A percentile compares a stretch with the other conserved stretches of the same genome.
phyloP scores from a whole-genome alignment of 1,140 invertebrate species.

The Nasonia longicornis region DNA sequence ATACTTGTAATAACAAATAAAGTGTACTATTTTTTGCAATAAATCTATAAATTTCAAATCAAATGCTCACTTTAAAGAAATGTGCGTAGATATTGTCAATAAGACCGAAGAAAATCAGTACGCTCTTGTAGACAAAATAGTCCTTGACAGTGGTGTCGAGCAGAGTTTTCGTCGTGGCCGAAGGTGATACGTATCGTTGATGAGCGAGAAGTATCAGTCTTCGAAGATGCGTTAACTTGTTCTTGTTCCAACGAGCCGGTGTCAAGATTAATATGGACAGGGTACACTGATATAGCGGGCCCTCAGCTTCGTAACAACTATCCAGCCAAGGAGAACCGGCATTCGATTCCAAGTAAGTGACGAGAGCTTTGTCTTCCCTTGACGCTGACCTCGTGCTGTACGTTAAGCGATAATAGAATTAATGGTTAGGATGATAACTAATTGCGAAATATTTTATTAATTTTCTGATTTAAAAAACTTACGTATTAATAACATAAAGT shows the following conservation, averaged over 20 bases:
- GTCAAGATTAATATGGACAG: constrained; percentile 85
- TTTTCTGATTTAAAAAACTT: constrained; percentile 63
- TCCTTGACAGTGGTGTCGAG: constrained; percentile 74
- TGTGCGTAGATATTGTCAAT: constrained; percentile 82
- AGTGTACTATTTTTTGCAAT: too few relatives aligned
- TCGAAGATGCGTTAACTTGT: constrained; percentile 79
- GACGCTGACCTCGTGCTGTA: constrained; percentile 79
- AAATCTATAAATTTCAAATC: not conserved
- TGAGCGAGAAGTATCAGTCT: constrained; percentile 85
- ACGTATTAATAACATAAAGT: constrained; percentile 95
- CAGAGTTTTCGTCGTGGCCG: constrained; percentile 70
- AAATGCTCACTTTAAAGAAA: constrained; percentile 77
- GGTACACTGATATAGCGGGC: constrained; percentile 87
- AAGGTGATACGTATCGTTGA: constrained; percentile 74
- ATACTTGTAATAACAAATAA: too few relatives aligned
- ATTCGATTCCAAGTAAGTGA: constrained; percentile 76
- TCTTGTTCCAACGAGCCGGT: constrained; percentile 77
- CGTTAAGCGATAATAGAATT: not conserved
- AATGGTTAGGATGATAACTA: not conserved
- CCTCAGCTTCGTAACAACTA: constrained; percentile 88
- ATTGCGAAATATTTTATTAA: not conserved
- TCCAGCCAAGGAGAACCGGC: constrained; percentile 78
- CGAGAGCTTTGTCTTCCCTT: constrained; percentile 80
- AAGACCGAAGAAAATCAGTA: constrained; percentile 86
- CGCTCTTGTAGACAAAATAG: constrained; percentile 87